Conservation (phyloP, 2,113 vertebrate species). For the Macrotus californicus region DNA sequence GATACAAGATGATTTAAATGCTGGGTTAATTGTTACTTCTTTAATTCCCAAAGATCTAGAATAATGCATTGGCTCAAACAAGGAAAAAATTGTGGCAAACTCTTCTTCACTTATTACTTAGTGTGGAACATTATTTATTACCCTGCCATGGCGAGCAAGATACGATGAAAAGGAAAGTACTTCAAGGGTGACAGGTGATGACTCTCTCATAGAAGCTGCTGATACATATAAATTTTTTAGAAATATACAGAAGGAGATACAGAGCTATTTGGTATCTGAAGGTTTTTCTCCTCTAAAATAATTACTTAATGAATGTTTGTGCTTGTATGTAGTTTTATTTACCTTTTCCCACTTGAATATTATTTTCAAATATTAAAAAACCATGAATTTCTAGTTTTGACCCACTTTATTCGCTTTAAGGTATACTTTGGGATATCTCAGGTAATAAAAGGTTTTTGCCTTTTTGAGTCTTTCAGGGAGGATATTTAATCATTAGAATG, state of each 20-base stretch:
- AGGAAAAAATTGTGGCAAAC: neutral
- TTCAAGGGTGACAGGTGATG: neutral
- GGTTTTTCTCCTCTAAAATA: slow-evolving; percentile 1
- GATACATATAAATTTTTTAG: neutral
- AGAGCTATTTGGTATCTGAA: neutral
- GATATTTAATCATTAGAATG: neutral
- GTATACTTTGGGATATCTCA: neutral
- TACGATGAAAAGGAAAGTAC: neutral
- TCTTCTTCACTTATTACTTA: slow-evolving; percentile 5
- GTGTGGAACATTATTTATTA: neutral
- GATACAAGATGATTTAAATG: neutral
- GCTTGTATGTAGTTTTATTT: neutral
- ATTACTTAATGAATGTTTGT: slow-evolving; percentile 12
- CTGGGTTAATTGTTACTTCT: neutral
- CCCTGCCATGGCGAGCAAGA: neutral
- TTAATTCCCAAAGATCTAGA: slow-evolving; percentile 20
- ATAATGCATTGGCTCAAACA: neutral
- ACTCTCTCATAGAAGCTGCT: slow-evolving; percentile 7
- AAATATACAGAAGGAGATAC: neutral
- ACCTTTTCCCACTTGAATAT: slow-evolving; percentile 1
- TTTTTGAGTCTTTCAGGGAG: neutral
- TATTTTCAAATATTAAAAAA: slow-evolving; percentile 36
- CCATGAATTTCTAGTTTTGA: neutral
- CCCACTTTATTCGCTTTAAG: neutral
- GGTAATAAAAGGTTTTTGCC: neutral